Base-by-base conservation (phyloP, 2,797 vertebrate species). In the Spinibarbus caldwelli region DNA sequence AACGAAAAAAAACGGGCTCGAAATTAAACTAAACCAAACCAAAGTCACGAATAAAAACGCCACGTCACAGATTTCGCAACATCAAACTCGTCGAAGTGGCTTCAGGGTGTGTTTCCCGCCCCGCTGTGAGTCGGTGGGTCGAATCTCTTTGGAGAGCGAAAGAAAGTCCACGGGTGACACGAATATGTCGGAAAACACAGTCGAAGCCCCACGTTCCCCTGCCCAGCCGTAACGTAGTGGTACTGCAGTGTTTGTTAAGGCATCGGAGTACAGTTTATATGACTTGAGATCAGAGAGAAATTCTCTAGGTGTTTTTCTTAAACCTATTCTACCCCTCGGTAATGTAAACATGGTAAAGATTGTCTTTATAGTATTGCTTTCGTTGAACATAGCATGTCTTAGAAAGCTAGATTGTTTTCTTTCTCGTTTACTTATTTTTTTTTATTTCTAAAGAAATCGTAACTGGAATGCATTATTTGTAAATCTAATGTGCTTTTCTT, bases 301-400 rank as follows among this genome's bases (percentile, higher is more conserved):
- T 85, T 87, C 84, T 87, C 77, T 34, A 75, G 77, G 81, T 85
- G 71, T 86, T 87, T 81, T 67, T 59, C 52, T 80, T 59, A 80
- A 89, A 87, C 85, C 80, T 87, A 72, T 82, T 89, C 91, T 89
- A 85, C 90, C 90, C 68, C 92, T 91, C 90, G 86, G 92, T 93
- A 93, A 94, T 96, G 95, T 96, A 96, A 96, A 96, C 95, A 96
- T 94, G 93, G 89, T 94, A 93, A 94, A 91, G 95, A 96, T 96
- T 96, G 95, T 96, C 95, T 85, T 92, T 92, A 91, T 89, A 93
- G 93, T 96, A 95, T 96, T 95, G 94, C 95, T 95, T 96, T 95
- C 94, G 92, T 92, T 92, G 93, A 92, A 95, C 94, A 90, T 93
- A 94, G 92, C 92, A 93, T 91, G 94, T 93, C 93, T 94, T 92